Evolutionary conservation across 92 coral and sea anemone species (phyloP), one percentile per base, ranked within the genome.

Genomic region (Virgularia gustaviana): DNA sequence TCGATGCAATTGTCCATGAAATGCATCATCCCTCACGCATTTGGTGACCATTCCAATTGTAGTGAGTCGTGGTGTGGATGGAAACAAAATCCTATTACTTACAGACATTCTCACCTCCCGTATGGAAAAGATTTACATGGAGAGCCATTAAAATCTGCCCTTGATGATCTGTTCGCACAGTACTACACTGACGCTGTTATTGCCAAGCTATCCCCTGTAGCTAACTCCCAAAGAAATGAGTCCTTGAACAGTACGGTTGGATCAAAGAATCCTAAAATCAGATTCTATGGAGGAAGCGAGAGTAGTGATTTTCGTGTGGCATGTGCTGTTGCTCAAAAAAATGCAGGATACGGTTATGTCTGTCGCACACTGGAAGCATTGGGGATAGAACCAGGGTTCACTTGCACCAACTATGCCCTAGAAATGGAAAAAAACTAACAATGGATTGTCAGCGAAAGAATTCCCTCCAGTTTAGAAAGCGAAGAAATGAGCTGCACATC

Each of bases 221-320:
- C 75, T 24, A 53, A 64, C 61, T 76, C 74, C 0, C 81, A 77
- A 15, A 1, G 76, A 37, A 78, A 77, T 13, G 67, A 77, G 56
- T 59, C 81, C 16, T 49, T 78, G 0, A 78, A 78, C 83, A 79
- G 78, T 70, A 65, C 52, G 11, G 83, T 70, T 13, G 78, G 72
- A 3, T 31, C 73, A 10, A 79, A 79, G 18, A 57, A 31, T 16
- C 83, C 83, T 15, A 56, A 68, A 38, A 54, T 54, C 9, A 54
- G 71, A 45, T 78, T 56, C 25, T 73, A 65, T 53, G 79, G 79
- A 10, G 73, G 74, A 15, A 59, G 86, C 31, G 73, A 67, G 39
- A 81, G 86, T 39, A 81, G 59, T 58, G 85, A 81, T 35, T 75
- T 65, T 24, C 55, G 81, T 2, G 85, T 81, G 9, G 80, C 78